These are phyloP conservation scores for Coenobita brevimanus DNA, from an alignment of 1,140 invertebrate species.

Conservation along the genomic window DNA sequence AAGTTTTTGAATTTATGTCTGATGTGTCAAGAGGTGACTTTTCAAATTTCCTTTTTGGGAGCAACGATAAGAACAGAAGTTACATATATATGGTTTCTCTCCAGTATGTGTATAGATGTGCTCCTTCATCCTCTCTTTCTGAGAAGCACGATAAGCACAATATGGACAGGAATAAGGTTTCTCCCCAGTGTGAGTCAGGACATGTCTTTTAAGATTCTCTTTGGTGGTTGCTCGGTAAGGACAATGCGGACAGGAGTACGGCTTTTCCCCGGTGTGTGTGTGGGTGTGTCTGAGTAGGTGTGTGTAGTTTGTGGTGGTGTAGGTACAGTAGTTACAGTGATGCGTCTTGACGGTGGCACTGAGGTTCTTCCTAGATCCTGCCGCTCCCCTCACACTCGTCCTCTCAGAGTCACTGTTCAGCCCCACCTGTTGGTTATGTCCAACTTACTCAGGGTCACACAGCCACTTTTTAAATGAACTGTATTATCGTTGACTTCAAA, in stretches of 20 bases:
- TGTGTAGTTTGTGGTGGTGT: conserved; percentile 57
- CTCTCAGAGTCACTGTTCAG: conserved; percentile 49
- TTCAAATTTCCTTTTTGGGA: conserved; percentile 58
- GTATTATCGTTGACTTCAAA: not conserved
- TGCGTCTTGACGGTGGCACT: conserved; percentile 47
- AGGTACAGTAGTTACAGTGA: conserved; percentile 61
- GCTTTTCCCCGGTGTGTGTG: conserved; percentile 58
- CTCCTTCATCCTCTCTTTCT: conserved; percentile 61
- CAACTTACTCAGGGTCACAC: conserved; percentile 51
- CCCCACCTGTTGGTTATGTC: conserved; percentile 62
- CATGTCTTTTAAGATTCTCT: conserved; percentile 54
- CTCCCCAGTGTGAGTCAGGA: conserved; percentile 54
- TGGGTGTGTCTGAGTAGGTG: conserved; percentile 49
- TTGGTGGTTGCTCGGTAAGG: conserved; percentile 55
- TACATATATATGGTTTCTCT: conserved; percentile 53
- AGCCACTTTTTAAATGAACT: not conserved
- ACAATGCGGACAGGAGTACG: conserved; percentile 52
- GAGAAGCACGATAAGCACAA: conserved; percentile 46
- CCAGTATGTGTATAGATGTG: conserved; percentile 58
- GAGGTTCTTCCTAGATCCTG: conserved; percentile 37
- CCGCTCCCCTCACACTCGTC: conserved; percentile 55
- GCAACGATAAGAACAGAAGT: conserved; percentile 37
- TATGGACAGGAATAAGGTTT: conserved; percentile 56
- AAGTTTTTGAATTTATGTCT: too few species aligned
- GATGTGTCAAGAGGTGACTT: conserved; percentile 53